Base-by-base conservation (phyloP, 2,888 invertebrate genomes). In the Standfussiana lucernea region DNA sequence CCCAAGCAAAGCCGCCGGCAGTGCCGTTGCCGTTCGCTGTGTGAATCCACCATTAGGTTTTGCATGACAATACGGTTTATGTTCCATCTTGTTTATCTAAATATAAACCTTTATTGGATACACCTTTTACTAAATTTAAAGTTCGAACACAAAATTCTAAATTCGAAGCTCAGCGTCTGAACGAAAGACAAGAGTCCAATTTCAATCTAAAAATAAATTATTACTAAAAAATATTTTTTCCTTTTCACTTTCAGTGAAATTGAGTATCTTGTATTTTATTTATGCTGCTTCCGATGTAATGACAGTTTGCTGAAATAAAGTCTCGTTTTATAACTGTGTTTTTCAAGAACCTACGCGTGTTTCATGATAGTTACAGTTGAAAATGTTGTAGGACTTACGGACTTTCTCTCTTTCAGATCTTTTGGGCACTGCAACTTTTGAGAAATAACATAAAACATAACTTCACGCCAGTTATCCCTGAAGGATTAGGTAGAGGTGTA, bases 131-230 rank as follows among this genome's bases (percentile, higher is more conserved):
- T 21, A 37, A 62, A 82, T 81, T 74, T n/a, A 32, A 3, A 10
- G 6, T 72, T 62, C 73, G 50, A 81, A 64, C 7, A 64, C 4
- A 28, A 7, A 64, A 56, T 47, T 82, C 32, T 28, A 47, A 64
- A 61, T 74, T 81, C 7, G 24, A 35, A 72, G 42, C 59, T 61
- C 73, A 47, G 42, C 47, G 13, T n/a, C 8, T 7, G 61, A 45
- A 61, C n/a, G 7, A 42, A 35, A 59, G 59, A n/a, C 32, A 28
- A 42, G 56, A 53, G 42, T 82, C 50, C 47, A 82, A 79, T 83
- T 83, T 56, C 59, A 42, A 70, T 66, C 59, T 69, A 59, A 69
- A 83, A 59, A 65, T 65, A 59, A 69, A 78, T 59, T 37, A 47
- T 77, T 68, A 28, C 35, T 62, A 56, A n/a, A 56, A 75, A 59